Conservation (phyloP, 2,888 invertebrate species). For the Syrista parreyssii region DNA sequence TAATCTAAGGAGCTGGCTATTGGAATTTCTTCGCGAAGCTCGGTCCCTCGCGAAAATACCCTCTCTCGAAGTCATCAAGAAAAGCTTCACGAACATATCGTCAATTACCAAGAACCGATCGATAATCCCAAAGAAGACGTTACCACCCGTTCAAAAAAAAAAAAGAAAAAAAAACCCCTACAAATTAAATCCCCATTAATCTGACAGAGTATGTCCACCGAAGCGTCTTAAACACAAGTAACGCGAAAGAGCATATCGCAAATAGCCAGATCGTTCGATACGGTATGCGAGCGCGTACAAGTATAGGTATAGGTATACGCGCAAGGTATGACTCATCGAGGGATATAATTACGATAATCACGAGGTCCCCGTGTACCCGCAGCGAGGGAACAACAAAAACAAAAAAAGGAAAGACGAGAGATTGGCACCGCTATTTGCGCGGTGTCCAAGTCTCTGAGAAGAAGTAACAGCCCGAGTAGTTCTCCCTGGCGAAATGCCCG, state of each 20-base stretch:
- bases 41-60: neutral
- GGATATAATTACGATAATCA: slow-evolving; percentile 17
- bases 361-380: neutral
- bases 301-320: slow-evolving; percentile 1
- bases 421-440: neutral
- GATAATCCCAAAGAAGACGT: neutral
- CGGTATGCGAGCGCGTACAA: neutral
- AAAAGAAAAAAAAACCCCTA: neutral
- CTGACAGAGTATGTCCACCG: neutral
- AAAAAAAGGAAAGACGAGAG: neutral
- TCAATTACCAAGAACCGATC: neutral
- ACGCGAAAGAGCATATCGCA: neutral
- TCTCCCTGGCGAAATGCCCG: neutral
- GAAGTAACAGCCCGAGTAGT: neutral
- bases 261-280: neutral
- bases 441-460: neutral
- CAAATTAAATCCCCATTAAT: neutral
- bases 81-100: neutral
- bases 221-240: neutral
- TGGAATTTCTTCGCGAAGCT: neutral
- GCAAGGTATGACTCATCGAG: slow-evolving; percentile 17
- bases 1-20: neutral
- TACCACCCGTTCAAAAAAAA: neutral
- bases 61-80: neutral
- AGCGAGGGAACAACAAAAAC: neutral